Evolutionary conservation across 2,113 vertebrate genomes (phyloP).

Genomic region (Balaeniceps rex): DNA sequence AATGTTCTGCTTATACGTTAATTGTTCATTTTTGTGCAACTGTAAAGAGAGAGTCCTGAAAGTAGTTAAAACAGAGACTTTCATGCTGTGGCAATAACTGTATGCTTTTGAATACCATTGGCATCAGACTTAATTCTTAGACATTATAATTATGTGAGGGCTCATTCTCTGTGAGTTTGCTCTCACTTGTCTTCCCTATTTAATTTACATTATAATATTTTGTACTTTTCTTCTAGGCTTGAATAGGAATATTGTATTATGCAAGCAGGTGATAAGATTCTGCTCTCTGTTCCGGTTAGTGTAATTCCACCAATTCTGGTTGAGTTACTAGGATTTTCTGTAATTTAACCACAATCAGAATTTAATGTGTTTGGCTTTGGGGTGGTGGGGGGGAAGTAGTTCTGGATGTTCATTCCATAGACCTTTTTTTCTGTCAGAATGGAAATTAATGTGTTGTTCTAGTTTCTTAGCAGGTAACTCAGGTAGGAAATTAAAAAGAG

Average conservation of each 20-base stretch:
- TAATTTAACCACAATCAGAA: neutral
- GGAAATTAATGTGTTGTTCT: neutral
- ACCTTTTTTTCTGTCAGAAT: neutral
- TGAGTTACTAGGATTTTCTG: neutral
- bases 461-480: neutral
- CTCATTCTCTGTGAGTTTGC: conserved; percentile 39
- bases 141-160: conserved; percentile 46
- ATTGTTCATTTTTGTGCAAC: conserved; percentile 4
- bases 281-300: neutral
- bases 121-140: conserved; percentile 39
- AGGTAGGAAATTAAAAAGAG: neutral
- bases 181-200: conserved; percentile 26
- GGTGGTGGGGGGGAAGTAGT: too few species aligned
- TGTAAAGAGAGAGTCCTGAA: neutral
- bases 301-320: neutral
- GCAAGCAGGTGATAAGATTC: neutral
- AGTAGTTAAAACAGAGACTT: conserved; percentile 52
- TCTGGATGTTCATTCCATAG: neutral
- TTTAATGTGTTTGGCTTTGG: neutral
- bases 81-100: conserved; percentile 40
- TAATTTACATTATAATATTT: conserved; percentile 49
- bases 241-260: conserved; percentile 31
- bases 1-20: conserved; percentile 23
- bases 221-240: conserved; percentile 37
- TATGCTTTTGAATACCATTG: conserved; percentile 18